Evolutionary conservation across 2,797 vertebrate genomes (phyloP), one percentile per base, ranked within the genome.

Genomic region (Epinephelus coioides): DNA sequence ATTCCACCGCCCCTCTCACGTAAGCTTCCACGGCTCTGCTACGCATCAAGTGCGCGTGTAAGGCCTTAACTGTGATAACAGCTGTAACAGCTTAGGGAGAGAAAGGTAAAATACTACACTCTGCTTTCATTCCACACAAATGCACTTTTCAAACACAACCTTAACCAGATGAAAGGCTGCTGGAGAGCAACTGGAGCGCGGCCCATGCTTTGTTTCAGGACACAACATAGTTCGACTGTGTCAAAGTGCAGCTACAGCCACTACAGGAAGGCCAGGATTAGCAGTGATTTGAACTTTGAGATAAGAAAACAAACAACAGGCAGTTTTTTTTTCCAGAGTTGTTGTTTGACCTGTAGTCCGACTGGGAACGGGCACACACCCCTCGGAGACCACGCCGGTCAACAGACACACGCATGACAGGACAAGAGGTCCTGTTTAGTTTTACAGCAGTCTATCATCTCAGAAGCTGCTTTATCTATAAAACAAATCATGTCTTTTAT

Each of bases 191-290:
- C 62, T 46, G n/a, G 67, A 82, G 61, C 61, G 21, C 38, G 34
- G 53, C 50, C 40, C 65, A 40, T 9, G 40, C 76, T 76, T 25
- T 62, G 25, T 50, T 83, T 79, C 27, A 69, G 17, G n/a, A 77
- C 38, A 76, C 47, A 61, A 50, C 38, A 7, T 19, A 61, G 71
- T 55, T 73, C 60, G 66, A 59, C 44, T 23, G 25, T 57, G 79
- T 77, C 80, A 86, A 23, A 88, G 86, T 66, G 79, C 80, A 82
- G 79, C 81, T 74, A 60, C 51, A 50, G 79, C 40, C 21, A 19
- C 55, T 25, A 84, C 91, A 92, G 92, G 93, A 95, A 93, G 71
- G 27, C 23, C 77, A 76, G 73, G 91, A 91, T 92, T 92, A 92
- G 80, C 86, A 69, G 13, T 19, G 76, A 89, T 92, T 91, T 82